These are phyloP conservation scores for Oxyruncus cristatus DNA, from an alignment of 2,113 vertebrate species.

Conservation along the genomic window DNA sequence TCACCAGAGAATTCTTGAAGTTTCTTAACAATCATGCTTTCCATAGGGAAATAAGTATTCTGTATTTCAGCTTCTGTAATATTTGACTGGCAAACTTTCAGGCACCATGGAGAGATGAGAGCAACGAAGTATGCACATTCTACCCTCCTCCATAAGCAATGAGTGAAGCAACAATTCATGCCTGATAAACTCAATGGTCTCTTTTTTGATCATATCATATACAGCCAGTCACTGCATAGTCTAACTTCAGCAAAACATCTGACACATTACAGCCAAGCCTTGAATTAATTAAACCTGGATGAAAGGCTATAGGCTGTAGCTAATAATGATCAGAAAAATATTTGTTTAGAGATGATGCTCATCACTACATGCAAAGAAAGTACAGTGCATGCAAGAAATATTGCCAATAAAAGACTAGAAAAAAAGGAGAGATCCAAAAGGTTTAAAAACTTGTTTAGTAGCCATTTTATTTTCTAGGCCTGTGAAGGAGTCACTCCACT, in stretches of 20 bases:
- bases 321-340: neutral
- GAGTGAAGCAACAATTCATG: neutral
- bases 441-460: neutral
- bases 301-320: neutral
- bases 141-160: neutral
- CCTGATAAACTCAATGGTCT: neutral
- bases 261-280: neutral
- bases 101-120: neutral
- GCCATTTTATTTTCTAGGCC: neutral
- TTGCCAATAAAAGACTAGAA: neutral
- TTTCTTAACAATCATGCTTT: neutral
- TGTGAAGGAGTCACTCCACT: neutral
- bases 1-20: slow-evolving; percentile 8
- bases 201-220: neutral
- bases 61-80: neutral
- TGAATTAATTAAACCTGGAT: neutral
- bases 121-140: neutral
- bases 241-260: neutral
- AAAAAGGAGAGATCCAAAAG: neutral
- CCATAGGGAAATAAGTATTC: neutral
- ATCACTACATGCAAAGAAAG: neutral
- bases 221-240: neutral
- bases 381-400: neutral
- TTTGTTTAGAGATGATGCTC: neutral
- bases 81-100: slow-evolving; percentile 1